Evolutionary conservation across 2,797 vertebrate genomes (phyloP).

Genomic region (Spheniscus humboldti): DNA sequence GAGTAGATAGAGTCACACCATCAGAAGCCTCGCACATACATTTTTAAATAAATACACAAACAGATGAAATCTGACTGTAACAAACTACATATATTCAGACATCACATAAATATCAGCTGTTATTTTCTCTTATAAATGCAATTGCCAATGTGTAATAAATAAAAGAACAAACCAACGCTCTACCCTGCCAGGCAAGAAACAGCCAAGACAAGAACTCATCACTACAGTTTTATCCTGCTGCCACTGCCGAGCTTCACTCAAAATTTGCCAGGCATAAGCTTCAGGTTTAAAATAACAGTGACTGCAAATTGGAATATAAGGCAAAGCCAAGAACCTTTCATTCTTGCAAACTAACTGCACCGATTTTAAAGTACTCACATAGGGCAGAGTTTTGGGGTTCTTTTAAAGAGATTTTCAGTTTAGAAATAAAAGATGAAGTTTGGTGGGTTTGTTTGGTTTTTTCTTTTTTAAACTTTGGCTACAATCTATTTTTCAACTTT

Average conservation of each 20-base stretch:
- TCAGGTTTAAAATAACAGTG: constrained; percentile 18
- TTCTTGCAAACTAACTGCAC: not conserved
- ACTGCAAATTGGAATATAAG: not conserved
- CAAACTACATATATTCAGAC: constrained; percentile 3
- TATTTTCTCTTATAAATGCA: constrained; percentile 59
- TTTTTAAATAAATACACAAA: constrained; percentile 10
- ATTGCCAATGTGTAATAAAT: constrained; percentile 40
- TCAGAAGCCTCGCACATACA: not conserved
- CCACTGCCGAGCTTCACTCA: not conserved
- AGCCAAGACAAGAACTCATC: constrained; percentile 32
- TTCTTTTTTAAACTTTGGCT: not conserved
- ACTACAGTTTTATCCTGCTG: constrained; percentile 1
- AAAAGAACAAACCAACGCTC: constrained; percentile 44
- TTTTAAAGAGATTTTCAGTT: not conserved
- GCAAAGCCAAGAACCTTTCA: constrained; percentile 3
- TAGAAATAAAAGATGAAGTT: not conserved
- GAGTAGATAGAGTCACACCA: not conserved
- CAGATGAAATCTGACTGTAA: constrained; percentile 37
- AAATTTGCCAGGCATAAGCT: constrained; percentile 2
- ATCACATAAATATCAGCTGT: constrained; percentile 53
- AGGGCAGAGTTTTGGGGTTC: not conserved
- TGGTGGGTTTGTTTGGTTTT: not conserved
- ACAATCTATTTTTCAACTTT: not conserved
- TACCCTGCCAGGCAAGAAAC: constrained; percentile 30
- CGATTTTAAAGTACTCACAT: not conserved